These are phyloP conservation scores for Setophaga petechia DNA, from an alignment of 2,113 vertebrate species.

Conservation along the genomic window DNA sequence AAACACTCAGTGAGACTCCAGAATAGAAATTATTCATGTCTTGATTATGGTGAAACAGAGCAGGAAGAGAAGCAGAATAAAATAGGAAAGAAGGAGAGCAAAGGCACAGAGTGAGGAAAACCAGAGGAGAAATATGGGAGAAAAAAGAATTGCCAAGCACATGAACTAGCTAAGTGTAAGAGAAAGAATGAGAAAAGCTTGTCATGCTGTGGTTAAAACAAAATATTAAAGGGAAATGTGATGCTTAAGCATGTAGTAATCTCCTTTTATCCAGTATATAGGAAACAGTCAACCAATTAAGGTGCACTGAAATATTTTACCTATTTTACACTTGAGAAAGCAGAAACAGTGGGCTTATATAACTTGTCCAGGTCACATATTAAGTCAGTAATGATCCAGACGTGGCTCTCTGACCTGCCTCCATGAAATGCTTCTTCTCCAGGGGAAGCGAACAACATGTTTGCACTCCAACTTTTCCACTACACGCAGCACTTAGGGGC, in stretches of 20 bases:
- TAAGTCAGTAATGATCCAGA: constrained; percentile 23
- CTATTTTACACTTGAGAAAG: constrained; percentile 47
- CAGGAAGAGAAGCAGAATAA: not conserved
- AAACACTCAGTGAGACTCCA: not conserved
- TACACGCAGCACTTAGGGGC: not conserved
- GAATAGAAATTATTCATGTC: not conserved
- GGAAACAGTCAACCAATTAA: constrained; percentile 24
- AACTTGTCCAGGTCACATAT: not conserved
- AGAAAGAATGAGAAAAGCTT: not conserved
- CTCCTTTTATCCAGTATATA: not conserved
- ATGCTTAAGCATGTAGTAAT: not conserved
- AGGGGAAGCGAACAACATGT: not conserved
- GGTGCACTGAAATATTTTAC: constrained; percentile 11
- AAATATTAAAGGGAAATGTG: not conserved
- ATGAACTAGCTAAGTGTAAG: not conserved
- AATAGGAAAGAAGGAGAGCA: not conserved
- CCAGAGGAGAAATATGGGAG: not conserved
- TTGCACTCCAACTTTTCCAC: constrained; percentile 18
- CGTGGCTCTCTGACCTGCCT: not conserved
- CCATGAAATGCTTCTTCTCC: not conserved
- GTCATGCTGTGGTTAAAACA: not conserved
- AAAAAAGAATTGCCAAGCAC: not conserved
- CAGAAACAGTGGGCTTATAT: constrained; percentile 45
- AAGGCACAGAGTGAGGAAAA: not conserved
- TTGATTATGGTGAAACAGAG: not conserved